phyloP scores from a whole-genome alignment of 2,113 vertebrate species.

The Rhinopithecus roxellana region DNA sequence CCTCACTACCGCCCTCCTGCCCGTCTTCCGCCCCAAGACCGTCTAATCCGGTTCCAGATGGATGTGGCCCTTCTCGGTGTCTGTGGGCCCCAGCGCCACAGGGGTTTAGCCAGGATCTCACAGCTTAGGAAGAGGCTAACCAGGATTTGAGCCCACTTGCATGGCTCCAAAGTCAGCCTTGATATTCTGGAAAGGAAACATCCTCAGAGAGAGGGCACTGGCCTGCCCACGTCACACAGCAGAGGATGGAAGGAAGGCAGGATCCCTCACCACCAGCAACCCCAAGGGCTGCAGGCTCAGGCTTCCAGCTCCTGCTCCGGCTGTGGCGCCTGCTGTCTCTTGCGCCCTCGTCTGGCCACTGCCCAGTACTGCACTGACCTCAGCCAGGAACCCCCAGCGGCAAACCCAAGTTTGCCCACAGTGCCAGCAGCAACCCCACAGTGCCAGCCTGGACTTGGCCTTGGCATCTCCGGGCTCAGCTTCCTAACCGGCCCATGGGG shows the following conservation, averaged over 20 bases:
- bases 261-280: no score
- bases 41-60: not conserved
- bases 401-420: no score
- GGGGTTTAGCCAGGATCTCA: not conserved
- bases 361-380: not conserved
- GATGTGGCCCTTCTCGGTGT: not conserved
- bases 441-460: not conserved
- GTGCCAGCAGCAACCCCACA: not conserved
- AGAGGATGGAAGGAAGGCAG: not conserved
- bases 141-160: not conserved
- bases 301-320: rapidly evolving
- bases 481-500: not conserved
- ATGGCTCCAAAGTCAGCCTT: not conserved
- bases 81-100: not conserved
- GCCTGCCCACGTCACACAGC: not conserved
- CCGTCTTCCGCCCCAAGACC: not conserved
- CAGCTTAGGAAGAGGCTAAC: not conserved
- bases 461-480: not conserved
- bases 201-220: not conserved
- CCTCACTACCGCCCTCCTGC: not conserved
- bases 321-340: not conserved
- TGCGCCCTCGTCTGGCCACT: conserved; percentile 55
- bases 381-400: no score
- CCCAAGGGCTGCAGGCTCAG: not conserved
- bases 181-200: not conserved